Base-by-base conservation (phyloP, 2,888 invertebrate genomes). In the Meloe dianella region DNA sequence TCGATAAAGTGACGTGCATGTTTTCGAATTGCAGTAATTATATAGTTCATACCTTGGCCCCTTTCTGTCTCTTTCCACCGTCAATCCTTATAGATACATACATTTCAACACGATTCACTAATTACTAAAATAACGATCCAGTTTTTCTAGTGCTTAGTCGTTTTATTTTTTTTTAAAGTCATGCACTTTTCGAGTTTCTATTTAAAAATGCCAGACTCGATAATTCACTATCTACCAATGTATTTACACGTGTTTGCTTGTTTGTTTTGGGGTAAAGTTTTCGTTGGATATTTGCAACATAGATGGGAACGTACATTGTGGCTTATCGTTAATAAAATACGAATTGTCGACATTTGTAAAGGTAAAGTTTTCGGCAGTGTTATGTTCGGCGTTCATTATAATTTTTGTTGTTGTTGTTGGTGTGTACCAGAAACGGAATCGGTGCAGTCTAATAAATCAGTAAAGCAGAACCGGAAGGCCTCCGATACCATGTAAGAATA, bases 391-490 rank as follows among this genome's bases (percentile, higher is more conserved):
- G 29, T 57, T 38, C 63, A 63, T 63, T 72, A 70, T 74, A 74
- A 73, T 76, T 76, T 74, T 75, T 71, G 72, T 70, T 69, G 68
- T 74, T 70, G 6, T 17, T n/a, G n/a, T n/a, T n/a, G n/a, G 1
- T 17, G n/a, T 7, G 71, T 71, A 70, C 71, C 65, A 66, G 71
- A 72, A 71, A 41, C 77, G 77, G 77, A 79, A 79, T 79, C 79
- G 79, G 79, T 79, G 79, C 79, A 79, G 79, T 79, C 76, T 77
- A 77, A 79, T 79, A 79, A 79, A 79, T 79, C 79, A 79, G 73
- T 70, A 64, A 68, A 72, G 65, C 47, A 47, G 47, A 47, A 47
- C 47, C 75, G 78, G 75, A 78, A 77, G 76, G 77, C 73, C 74
- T 73, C 47, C 20, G 47, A 78, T 78, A 41, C 41, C 41, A 77